Conservation (phyloP, 1,140 invertebrate species). For the Drosophila lini region DNA sequence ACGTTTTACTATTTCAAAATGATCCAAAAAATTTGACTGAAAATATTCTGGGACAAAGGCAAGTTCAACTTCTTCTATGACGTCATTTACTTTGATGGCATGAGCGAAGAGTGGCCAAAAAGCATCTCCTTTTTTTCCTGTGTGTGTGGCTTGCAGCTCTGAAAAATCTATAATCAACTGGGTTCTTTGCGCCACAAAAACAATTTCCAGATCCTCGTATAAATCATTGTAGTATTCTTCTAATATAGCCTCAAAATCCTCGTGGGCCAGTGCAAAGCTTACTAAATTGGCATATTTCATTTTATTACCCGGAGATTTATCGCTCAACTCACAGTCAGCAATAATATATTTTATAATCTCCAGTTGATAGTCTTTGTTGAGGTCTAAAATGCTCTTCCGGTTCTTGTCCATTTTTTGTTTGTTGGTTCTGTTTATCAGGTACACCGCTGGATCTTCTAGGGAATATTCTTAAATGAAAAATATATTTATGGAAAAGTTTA, state of each 20-base stretch:
- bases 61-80: fast-evolving
- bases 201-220: background rate
- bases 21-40: background rate
- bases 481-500: too few relatives aligned
- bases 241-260: background rate
- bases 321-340: too few relatives aligned
- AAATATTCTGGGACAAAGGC: background rate
- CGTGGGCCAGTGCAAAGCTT: background rate
- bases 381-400: too few relatives aligned
- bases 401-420: too few relatives aligned
- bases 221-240: background rate
- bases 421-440: too few relatives aligned
- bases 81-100: background rate
- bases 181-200: background rate
- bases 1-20: background rate
- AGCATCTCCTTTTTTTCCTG: background rate
- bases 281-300: background rate
- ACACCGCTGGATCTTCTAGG: too few relatives aligned
- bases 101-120: background rate
- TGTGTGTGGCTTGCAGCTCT: background rate
- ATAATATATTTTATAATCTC: too few relatives aligned
- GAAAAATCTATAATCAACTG: background rate
- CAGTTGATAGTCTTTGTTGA: too few relatives aligned
- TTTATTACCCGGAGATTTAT: background rate
- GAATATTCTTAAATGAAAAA: too few relatives aligned